A percentile compares a stretch with the other conserved stretches of the same genome.
Evolutionary conservation across 1,140 invertebrate genomes (phyloP).

Genomic region (Pygmarrhopalites habei): DNA sequence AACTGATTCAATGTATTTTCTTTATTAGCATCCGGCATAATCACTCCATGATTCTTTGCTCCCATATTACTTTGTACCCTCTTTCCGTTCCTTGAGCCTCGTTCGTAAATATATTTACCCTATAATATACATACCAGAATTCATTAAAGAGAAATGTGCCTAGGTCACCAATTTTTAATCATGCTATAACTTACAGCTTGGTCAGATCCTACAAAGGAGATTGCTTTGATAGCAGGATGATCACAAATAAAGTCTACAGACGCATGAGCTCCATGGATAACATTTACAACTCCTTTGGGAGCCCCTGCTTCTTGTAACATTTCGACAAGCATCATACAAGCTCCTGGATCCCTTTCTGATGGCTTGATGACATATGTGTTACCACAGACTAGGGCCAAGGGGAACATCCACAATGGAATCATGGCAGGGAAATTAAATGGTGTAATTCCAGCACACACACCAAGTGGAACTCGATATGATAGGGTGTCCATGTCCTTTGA

Average conservation of each 20-base stretch:
- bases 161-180: too few relatives aligned
- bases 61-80: conserved; percentile 98
- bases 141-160: too few relatives aligned
- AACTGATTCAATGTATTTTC: conserved; percentile 90
- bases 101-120: conserved; percentile 93
- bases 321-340: conserved; percentile 88
- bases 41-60: conserved; percentile 96
- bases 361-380: conserved; percentile 71
- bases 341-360: conserved; percentile 94
- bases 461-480: conserved; percentile 54
- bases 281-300: conserved; percentile 58
- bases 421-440: conserved; percentile 98
- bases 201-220: conserved; percentile 98
- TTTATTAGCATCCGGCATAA: conserved; percentile 96
- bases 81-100: conserved; percentile 83
- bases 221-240: conserved; percentile 89
- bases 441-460: conserved; percentile 69
- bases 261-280: conserved; percentile 91
- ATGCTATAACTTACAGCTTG: conserved; percentile 59
- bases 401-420: conserved; percentile 99
- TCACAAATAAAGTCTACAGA: conserved; percentile 97
- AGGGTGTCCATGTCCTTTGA: conserved; percentile 88
- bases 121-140: conserved; percentile 42
- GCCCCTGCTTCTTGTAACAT: conserved; percentile 78
- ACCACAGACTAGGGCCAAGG: conserved; percentile 84